Evolutionary conservation across 2,113 vertebrate genomes (phyloP), one percentile per base, ranked within the genome.

Genomic region (Pheucticus melanocephalus): DNA sequence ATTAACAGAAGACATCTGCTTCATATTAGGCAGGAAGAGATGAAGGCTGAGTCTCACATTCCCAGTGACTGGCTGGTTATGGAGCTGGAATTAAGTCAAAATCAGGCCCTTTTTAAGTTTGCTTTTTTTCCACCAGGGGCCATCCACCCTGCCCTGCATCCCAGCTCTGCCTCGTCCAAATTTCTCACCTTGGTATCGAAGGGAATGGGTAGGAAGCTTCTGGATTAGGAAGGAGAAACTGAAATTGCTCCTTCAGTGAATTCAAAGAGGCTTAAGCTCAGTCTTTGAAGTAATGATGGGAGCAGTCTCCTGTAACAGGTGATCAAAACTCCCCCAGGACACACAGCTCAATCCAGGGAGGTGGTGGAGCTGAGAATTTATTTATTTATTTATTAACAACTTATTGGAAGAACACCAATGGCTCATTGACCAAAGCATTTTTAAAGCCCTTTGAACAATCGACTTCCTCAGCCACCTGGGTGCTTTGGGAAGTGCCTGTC

Each of bases 1-100:
- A 95, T 94, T 95, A 95, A 77, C 54, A 77, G 89, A 73, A 86
- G 63, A 80, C 60, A 81, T 91, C 72, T 94, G 94, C 35, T 94
- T 90, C 71, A 30, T 27, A 53, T 80, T 91, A 95, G 64, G 14
- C 25, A 56, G 59, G 31, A 21, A 60, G 37, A 56, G 53, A 72
- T 72, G 66, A 80, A 73, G 50, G 59, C 22, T 94, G 80, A 77
- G n/a, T 48, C 20, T 40, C 21, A 18, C 1, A 5, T 57, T 20
- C 45, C 28, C 13, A 15, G 54, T 5, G 40, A 23, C 12, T 76
- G 42, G 16, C n/a, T 72, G 48, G 17, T 39, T 60, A 12, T 35
- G 33, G 56, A 76, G 27, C 5, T 33, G 40, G 56, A 35, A 76
- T 22, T 68, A 60, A 63, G 18, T 40, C 3, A 3, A 64, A 77